These are phyloP conservation scores for Micromussa lordhowensis DNA, from an alignment of 92 coral and sea anemone genomes.

Conservation along the genomic window DNA sequence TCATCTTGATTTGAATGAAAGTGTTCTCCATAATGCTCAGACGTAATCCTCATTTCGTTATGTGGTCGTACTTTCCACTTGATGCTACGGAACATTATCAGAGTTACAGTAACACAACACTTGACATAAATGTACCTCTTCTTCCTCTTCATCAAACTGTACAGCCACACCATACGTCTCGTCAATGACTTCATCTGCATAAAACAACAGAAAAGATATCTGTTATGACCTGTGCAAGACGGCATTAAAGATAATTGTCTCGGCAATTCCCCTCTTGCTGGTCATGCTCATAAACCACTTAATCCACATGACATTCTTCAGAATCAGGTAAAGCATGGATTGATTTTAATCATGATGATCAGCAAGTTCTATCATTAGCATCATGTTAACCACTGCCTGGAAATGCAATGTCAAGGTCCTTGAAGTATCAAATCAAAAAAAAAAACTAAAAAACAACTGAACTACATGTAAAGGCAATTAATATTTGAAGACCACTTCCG, in stretches of 20 bases:
- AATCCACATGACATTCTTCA: constrained; percentile 43
- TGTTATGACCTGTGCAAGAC: not conserved
- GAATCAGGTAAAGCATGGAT: constrained; percentile 66
- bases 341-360: constrained; percentile 54
- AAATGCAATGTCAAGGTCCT: not conserved
- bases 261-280: not conserved
- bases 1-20: too few species aligned
- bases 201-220: not conserved
- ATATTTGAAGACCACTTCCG: too few species aligned
- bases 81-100: too few species aligned
- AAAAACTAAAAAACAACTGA: too few species aligned
- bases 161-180: constrained; percentile 99
- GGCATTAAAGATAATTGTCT: not conserved
- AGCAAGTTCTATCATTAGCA: not conserved
- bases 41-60: too few species aligned
- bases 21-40: too few species aligned
- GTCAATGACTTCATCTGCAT: constrained; percentile 93
- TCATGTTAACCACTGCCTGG: not conserved
- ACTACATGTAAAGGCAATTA: too few species aligned
- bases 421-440: too few species aligned
- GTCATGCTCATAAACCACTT: constrained; percentile 39
- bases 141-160: constrained; percentile 99
- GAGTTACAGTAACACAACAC: not conserved
- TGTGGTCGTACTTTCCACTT: too few species aligned
- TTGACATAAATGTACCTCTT: constrained; percentile 65